Percentiles rank a stretch among this genome's conserved stretches.
Conservation (phyloP, 2,888 invertebrate genomes). For the Quadroppia sp. region DNA sequence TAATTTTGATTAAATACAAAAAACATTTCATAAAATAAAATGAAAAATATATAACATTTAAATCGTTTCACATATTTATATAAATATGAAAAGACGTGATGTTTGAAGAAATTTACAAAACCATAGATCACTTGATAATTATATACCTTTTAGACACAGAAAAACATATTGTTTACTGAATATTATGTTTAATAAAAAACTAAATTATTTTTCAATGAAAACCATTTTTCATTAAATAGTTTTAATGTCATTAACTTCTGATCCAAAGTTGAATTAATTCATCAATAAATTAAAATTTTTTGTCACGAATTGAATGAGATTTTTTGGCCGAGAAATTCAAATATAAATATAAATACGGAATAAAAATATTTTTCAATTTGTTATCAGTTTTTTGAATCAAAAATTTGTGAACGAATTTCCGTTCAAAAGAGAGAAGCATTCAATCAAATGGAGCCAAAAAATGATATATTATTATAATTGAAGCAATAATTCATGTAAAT, state of each 20-base stretch:
- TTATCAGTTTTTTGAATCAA: background rate
- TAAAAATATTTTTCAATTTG: background rate
- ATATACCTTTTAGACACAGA: background rate
- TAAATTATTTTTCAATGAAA: background rate
- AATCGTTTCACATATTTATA: background rate
- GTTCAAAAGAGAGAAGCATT: background rate
- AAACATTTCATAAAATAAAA: background rate
- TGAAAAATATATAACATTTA: background rate
- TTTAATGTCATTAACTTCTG: no score
- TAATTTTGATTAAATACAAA: slow-evolving; percentile 4
- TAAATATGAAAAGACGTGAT: background rate
- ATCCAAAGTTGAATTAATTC: background rate
- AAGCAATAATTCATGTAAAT: no score
- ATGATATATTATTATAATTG: background rate
- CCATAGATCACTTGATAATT: background rate
- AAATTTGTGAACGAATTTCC: background rate
- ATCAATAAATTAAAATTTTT: background rate
- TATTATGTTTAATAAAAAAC: background rate
- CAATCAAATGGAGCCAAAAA: background rate
- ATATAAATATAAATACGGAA: background rate
- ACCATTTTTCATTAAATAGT: background rate
- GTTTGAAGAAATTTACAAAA: background rate
- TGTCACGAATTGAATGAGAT: background rate
- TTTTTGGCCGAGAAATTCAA: background rate
- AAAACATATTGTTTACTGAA: background rate